phyloP scores from a whole-genome alignment of 2,113 vertebrate species.

The Lepisosteus oculatus region DNA sequence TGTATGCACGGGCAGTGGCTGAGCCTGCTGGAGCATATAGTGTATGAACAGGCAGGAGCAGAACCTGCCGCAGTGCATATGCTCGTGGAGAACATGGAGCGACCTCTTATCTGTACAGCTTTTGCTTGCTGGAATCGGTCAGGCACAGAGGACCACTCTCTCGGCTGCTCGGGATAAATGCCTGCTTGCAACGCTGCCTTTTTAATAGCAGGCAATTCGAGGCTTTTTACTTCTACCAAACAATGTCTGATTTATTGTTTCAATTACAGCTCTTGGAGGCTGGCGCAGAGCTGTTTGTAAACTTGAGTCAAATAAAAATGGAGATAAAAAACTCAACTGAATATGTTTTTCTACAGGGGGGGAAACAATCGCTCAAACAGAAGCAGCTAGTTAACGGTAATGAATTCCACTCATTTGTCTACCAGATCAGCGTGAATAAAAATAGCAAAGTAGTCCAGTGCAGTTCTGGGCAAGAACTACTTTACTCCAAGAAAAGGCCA shows the following conservation, averaged over 20 bases:
- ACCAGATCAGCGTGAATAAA: slow-evolving; percentile 8
- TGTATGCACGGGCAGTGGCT: no score
- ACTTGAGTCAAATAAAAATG: slow-evolving; percentile 43
- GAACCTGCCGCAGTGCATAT: no score
- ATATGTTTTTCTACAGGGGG: slow-evolving; percentile 37
- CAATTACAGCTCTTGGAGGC: slow-evolving; percentile 23
- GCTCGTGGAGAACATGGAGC: no score
- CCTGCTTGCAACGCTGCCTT: no score
- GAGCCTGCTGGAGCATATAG: no score
- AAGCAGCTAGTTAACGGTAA: slow-evolving; percentile 45
- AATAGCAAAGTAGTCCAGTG: no score
- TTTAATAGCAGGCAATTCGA: neutral
- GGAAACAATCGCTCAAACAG: slow-evolving; percentile 32
- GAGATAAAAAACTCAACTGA: slow-evolving; percentile 31
- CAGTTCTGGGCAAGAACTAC: no score
- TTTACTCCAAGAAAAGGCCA: no score
- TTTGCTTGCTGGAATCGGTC: neutral
- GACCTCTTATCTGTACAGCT: neutral
- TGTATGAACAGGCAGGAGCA: no score
- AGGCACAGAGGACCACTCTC: neutral
- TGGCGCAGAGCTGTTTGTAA: slow-evolving; percentile 28
- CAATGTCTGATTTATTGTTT: slow-evolving; percentile 44
- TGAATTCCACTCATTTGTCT: slow-evolving; percentile 34
- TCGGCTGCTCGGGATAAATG: neutral
- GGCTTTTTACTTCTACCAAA: slow-evolving; percentile 24